Percentiles rank a stretch among this genome's conserved stretches.
These are phyloP conservation scores for Porites cylindrica DNA, from an alignment of 92 coral and sea anemone genomes.

Conservation along the genomic window DNA sequence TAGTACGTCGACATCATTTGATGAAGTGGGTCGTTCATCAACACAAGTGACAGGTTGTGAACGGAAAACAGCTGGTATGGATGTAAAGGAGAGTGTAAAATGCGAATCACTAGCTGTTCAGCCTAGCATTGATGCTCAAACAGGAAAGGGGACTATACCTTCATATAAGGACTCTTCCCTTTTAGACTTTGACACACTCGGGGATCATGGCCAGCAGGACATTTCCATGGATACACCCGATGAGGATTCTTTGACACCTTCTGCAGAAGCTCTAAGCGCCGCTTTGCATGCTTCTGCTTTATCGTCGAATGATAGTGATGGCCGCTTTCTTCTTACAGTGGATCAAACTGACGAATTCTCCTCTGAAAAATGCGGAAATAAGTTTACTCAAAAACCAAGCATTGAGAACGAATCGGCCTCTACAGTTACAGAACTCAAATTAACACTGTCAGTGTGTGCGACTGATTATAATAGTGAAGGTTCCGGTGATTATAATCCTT, in stretches of 20 bases:
- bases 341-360: too few species aligned
- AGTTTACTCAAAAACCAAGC: neutral
- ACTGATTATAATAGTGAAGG: neutral
- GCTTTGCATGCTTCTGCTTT: conserved; percentile 34
- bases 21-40: neutral
- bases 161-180: neutral
- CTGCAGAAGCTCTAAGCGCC: conserved; percentile 42
- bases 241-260: conserved; percentile 16
- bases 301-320: conserved; percentile 8
- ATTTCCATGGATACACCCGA: neutral
- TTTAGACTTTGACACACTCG: neutral
- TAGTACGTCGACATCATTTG: neutral
- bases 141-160: neutral
- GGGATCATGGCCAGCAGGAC: neutral
- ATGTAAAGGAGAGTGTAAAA: neutral
- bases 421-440: neutral
- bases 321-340: neutral
- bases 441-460: neutral
- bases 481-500: neutral
- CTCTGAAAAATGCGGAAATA: neutral
- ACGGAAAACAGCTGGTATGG: neutral
- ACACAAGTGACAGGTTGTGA: neutral
- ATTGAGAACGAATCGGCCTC: neutral
- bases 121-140: neutral
- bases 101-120: neutral